These are phyloP conservation scores for Aythya baeri DNA, from an alignment of 2,113 vertebrate species.

Conservation along the genomic window DNA sequence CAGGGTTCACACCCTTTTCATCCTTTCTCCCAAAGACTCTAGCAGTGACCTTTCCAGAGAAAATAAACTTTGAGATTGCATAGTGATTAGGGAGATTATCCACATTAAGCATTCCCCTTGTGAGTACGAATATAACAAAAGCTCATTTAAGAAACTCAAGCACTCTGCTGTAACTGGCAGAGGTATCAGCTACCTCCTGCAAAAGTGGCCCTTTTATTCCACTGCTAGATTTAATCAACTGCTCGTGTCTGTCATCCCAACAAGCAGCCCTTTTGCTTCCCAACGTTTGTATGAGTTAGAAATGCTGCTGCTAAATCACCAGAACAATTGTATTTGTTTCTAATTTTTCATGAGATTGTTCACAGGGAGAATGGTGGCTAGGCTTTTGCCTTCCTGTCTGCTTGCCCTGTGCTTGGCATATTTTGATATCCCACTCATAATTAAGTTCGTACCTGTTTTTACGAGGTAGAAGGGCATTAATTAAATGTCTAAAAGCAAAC, in stretches of 20 bases:
- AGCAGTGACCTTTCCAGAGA: slow-evolving; percentile 17
- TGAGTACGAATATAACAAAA: slow-evolving; percentile 8
- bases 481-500: neutral
- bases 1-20: slow-evolving; percentile 36
- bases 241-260: neutral
- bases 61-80: slow-evolving; percentile 35
- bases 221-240: neutral
- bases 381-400: neutral
- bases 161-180: neutral
- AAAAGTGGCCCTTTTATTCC: neutral
- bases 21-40: neutral
- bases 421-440: neutral
- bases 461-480: neutral
- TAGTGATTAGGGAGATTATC: slow-evolving; percentile 31
- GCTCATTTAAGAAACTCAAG: neutral
- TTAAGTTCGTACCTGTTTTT: neutral
- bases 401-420: neutral
- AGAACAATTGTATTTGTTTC: neutral
- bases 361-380: neutral
- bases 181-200: neutral
- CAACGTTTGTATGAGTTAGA: neutral
- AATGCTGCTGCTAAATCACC: neutral
- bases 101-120: slow-evolving; percentile 12
- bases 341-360: neutral
- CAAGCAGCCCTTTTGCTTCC: neutral